A percentile compares a stretch with the other conserved stretches of the same genome.
phyloP scores from a whole-genome alignment of 2,113 vertebrate genomes.

The Xiphophorus hellerii region DNA sequence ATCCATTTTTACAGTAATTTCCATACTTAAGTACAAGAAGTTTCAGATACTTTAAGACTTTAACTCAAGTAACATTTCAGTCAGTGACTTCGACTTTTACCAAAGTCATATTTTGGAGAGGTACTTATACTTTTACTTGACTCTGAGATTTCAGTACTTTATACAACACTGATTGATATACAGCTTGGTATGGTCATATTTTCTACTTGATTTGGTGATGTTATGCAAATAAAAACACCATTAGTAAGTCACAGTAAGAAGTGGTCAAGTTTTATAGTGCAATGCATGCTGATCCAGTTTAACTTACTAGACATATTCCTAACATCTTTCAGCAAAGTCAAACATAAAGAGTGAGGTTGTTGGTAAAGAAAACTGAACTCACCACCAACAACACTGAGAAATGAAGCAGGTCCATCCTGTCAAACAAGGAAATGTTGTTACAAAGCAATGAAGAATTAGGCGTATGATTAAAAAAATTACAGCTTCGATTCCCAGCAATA shows the following conservation, averaged over 20 bases:
- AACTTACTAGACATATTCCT: neutral
- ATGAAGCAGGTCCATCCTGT: slow-evolving; percentile 83
- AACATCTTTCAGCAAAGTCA: neutral
- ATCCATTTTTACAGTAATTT: no score
- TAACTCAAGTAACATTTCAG: no score
- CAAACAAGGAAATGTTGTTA: slow-evolving; percentile 29
- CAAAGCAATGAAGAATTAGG: neutral
- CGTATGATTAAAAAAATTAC: no score
- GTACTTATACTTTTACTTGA: no score
- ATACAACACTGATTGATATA: no score
- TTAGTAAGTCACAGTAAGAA: slow-evolving; percentile 4
- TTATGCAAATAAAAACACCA: neutral
- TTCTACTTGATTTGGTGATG: neutral
- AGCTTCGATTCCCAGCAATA: no score
- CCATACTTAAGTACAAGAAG: no score
- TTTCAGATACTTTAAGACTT: no score
- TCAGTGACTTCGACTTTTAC: no score
- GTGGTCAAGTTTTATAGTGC: slow-evolving; percentile 27
- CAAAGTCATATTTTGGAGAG: no score
- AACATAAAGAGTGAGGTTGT: neutral
- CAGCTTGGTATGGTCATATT: slow-evolving; percentile 11
- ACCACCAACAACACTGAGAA: slow-evolving; percentile 78
- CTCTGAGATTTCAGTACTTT: no score
- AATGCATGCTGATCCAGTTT: neutral
- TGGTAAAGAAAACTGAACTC: slow-evolving; percentile 31